Base-by-base conservation (phyloP, 37 sponge, comb jelly and placozoan genomes). In the Sycon ciliatum region DNA sequence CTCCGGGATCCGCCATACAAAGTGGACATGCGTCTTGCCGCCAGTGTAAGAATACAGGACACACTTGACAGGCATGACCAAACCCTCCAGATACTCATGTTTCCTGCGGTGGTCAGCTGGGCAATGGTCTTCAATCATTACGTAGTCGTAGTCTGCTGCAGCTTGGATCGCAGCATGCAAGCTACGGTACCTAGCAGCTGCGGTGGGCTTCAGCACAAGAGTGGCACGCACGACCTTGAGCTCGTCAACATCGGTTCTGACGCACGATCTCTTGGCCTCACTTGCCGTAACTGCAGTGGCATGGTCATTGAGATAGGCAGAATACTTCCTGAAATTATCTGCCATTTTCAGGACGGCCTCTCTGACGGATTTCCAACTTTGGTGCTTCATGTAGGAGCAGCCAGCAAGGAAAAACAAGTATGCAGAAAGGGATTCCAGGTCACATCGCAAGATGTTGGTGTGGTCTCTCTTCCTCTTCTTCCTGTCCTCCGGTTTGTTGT, bases 321-420 rank as follows among this genome's bases (percentile, higher is more conserved):
- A 66, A 72, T 79, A 39, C 64, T 79, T 79, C 73, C 73, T 71
- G 49, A 79, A 72, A 16, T 79, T 79, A 1, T 79, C 80, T 64
- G 66, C 80, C 5, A 79, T 73, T 64, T 32, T 39, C 16, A 79
- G 55, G 61, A 79, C 30, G 28, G 79, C 49, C 64, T 61, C 73
- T 32, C 65, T 73, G 22, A 72, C 72, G 28, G 39, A 23, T 5
- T 5, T 63, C 73, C 80, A 78, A 28, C 58, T 57, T 39, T 55
- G n/a, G n/a, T n/a, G n/a, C n/a, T n/a, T n/a, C n/a, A n/a, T n/a
- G n/a, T n/a, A n/a, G n/a, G n/a, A n/a, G n/a, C n/a, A n/a, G n/a
- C n/a, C n/a, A n/a, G n/a, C n/a, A n/a, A n/a, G n/a, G n/a, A n/a
- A n/a, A n/a, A n/a, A n/a, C n/a, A n/a, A n/a, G n/a, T n/a, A n/a